Evolutionary conservation across 2,113 vertebrate species (phyloP).

Genomic region (Osmerus eperlanus): DNA sequence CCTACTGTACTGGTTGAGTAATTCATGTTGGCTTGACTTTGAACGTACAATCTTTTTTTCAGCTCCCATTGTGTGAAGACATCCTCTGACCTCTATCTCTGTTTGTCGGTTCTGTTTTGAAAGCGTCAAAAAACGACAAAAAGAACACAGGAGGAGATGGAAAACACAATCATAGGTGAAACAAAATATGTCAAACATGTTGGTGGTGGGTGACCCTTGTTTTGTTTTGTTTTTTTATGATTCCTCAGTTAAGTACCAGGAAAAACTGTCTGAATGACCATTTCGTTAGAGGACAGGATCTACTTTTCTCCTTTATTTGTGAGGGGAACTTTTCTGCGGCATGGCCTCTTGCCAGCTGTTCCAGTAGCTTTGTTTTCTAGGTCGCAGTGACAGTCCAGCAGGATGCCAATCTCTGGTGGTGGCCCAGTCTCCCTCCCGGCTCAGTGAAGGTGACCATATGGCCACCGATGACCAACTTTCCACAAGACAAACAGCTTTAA

Average conservation of each 20-base stretch:
- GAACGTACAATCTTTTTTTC: neutral
- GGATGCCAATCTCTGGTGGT: conserved; percentile 11
- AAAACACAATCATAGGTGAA: no score
- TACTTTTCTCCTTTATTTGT: neutral
- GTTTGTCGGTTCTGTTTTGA: neutral
- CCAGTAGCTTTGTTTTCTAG: conserved; percentile 8
- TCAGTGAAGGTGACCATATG: conserved; percentile 5
- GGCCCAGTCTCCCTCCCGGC: neutral
- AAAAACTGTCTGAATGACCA: neutral
- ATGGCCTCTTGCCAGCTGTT: conserved; percentile 9
- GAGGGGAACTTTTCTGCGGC: neutral
- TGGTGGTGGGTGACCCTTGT: no score
- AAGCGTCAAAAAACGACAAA: neutral
- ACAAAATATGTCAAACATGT: no score
- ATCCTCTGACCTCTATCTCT: neutral
- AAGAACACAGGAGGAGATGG: no score
- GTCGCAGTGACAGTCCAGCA: conserved; percentile 1
- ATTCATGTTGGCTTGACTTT: neutral
- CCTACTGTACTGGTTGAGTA: neutral
- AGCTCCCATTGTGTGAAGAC: neutral
- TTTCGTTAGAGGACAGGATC: neutral
- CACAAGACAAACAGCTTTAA: neutral
- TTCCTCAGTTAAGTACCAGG: neutral
- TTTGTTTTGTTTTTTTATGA: no score
- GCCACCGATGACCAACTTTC: neutral